Base-by-base conservation (phyloP, 2,797 vertebrate genomes). In the Lepilemur ruficaudatus region DNA sequence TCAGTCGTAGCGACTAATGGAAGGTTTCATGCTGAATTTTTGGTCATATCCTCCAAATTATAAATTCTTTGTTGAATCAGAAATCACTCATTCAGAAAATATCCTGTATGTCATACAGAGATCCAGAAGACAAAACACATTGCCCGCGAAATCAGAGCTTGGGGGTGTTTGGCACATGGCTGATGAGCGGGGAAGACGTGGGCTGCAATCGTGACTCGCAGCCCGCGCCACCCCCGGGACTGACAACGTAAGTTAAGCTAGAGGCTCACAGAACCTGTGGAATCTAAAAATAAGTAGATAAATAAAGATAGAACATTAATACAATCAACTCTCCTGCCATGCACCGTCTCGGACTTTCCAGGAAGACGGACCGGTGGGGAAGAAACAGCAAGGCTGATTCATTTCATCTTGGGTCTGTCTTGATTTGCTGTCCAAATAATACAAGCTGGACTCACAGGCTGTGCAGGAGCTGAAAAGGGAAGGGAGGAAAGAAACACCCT, bases 311-410 rank as follows among this genome's bases (percentile, higher is more conserved):
- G 11, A n/a, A 22, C 7, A 17, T 23, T 75, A n/a, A 28, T 2
- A 3, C 14, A 11, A 50, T 35, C 78, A 7, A 13, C 23, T 3
- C 22, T 79, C 82, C 78, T 82, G 70, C 93, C 96, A 3, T 75
- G n/a, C 28, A n/a, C 46, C 91, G 22, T 41, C 69, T 41, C 84
- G 80, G 76, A 18, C 13, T 91, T 93, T 93, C 94, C 95, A 86
- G 65, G 63, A 83, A 52, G 63, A 38, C 57, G 30, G 38, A 76
- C 8, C 41, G 30, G 14, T 0, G 5, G 5, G 7, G 41, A 18
- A 52, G 59, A 84, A 95, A 86, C 61, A 85, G 82, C 9, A 1
- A 22, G 22, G 28, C 17, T 69, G 11, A 2, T 83, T 93, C 52
- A 32, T 73, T 89, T 91, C 0, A 0, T 82, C 72, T 92, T 18